Base-by-base conservation (phyloP, 2,888 invertebrate species). In the Callimorpha dominula region DNA sequence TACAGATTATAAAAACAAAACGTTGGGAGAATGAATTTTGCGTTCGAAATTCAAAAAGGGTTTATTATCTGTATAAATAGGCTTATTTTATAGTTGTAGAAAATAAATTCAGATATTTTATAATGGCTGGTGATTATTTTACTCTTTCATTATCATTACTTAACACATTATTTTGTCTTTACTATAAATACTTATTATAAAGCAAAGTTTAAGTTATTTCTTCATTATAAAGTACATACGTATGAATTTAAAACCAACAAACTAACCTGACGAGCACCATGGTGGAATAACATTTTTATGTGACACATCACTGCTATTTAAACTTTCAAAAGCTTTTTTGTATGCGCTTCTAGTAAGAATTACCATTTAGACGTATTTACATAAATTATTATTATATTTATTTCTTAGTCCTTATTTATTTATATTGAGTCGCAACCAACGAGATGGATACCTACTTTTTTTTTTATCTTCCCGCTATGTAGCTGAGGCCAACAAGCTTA, bases 231-330 rank as follows among this genome's bases (percentile, higher is more conserved):
- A 9, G n/a, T 9, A 54, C n/a, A n/a, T 69, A 40, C 2, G n/a
- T 54, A 43, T 15, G 4, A 57, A 46, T 42, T n/a, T 9, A 42
- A 1, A 62, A 15, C 7, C 42, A 46, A 20, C 46, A 57, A 70
- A 71, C 88, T 84, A 77, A 92, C 92, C 88, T 83, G 91, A 90
- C 20, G 92, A 92, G 76, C 94, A 93, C 93, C 93, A 93, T 81
- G 93, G 94, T 68, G 91, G 92, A 70, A 88, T 85, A 74, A 86
- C 83, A 67, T 88, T 90, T 73, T 87, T 88, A 71, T 86, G 84
- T 31, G 93, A 90, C 75, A 86, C 84, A 73, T 89, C 87, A 82
- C 88, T 91, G 77, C 83, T 87, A 74, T 85, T 87, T 71, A 81
- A 87, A 79, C 88, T 91, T 65, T 90, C 89, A 79, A 85, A 87